Conservation (phyloP, 30 jellyfish, hydroid and myxozoan genomes). For the Haliclystus octoradiatus region DNA sequence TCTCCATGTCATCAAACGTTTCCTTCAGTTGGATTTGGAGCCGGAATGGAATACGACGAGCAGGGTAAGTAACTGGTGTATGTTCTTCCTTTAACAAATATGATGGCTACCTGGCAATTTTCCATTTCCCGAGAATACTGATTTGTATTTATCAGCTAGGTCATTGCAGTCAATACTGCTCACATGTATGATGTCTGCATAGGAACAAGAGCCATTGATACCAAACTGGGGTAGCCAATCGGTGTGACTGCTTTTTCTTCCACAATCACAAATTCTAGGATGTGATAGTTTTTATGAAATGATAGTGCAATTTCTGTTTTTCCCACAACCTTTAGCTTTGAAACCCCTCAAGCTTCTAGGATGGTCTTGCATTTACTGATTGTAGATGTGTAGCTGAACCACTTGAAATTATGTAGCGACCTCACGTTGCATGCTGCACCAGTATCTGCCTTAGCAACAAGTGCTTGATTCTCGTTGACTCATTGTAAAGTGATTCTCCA, state of each 20-base stretch:
- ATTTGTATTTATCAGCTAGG: neutral
- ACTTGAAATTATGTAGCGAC: neutral
- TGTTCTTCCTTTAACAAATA: neutral
- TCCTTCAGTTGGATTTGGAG: neutral
- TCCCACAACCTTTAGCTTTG: neutral
- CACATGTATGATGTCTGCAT: neutral
- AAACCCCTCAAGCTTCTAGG: neutral
- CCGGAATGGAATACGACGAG: neutral
- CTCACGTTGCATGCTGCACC: constrained; percentile 1
- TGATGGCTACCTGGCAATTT: neutral
- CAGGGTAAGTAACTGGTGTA: neutral
- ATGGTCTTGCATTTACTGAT: neutral
- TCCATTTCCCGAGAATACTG: neutral
- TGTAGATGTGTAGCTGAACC: too few species aligned
- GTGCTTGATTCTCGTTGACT: too few species aligned
- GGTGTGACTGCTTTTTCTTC: neutral
- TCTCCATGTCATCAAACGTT: neutral
- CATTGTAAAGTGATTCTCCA: too few species aligned
- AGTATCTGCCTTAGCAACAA: neutral
- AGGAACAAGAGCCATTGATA: neutral
- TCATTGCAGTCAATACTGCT: neutral
- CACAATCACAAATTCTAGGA: neutral
- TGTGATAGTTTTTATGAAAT: too few species aligned
- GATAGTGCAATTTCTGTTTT: neutral
- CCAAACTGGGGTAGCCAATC: too few species aligned